Evolutionary conservation across 2,888 invertebrate species (phyloP).

Genomic region (Pandemis heparana): DNA sequence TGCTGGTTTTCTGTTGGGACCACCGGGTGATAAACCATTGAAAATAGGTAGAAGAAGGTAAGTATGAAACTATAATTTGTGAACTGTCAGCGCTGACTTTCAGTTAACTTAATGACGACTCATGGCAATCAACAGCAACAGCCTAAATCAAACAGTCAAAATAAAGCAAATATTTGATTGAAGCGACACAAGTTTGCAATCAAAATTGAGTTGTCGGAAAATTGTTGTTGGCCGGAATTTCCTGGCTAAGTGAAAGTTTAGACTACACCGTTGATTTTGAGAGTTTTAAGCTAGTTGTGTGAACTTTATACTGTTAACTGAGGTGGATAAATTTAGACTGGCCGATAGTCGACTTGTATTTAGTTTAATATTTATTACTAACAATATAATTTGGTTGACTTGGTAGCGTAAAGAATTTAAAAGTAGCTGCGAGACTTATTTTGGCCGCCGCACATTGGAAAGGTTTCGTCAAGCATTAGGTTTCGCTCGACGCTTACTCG

Average conservation of each 20-base stretch:
- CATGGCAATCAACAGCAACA: slow-evolving; percentile 2
- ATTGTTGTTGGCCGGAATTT: slow-evolving; percentile 37
- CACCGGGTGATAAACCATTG: too few relatives aligned
- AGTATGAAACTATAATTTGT: neutral
- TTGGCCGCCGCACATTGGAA: slow-evolving; percentile 15
- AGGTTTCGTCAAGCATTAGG: slow-evolving; percentile 22
- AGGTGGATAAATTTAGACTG: slow-evolving; percentile 15
- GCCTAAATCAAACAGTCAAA: neutral
- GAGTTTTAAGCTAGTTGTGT: slow-evolving; percentile 24
- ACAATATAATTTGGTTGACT: neutral
- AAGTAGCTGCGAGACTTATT: slow-evolving; percentile 16
- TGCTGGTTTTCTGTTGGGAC: too few relatives aligned
- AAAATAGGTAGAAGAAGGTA: too few relatives aligned
- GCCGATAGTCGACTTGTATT: neutral
- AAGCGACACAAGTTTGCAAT: slow-evolving; percentile 21
- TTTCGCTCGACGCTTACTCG: slow-evolving; percentile 3
- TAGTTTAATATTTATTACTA: slow-evolving; percentile 1
- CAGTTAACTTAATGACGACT: neutral
- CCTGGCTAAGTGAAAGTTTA: slow-evolving; percentile 8
- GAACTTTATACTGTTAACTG: slow-evolving; percentile 29
- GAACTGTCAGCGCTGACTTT: neutral
- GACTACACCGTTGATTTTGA: slow-evolving; percentile 37
- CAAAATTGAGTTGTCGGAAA: slow-evolving; percentile 35
- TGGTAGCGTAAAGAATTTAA: slow-evolving; percentile 8
- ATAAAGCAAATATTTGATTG: slow-evolving; percentile 25